These are phyloP conservation scores for Campoplex capitator DNA, from an alignment of 2,888 invertebrate genomes.

Conservation along the genomic window DNA sequence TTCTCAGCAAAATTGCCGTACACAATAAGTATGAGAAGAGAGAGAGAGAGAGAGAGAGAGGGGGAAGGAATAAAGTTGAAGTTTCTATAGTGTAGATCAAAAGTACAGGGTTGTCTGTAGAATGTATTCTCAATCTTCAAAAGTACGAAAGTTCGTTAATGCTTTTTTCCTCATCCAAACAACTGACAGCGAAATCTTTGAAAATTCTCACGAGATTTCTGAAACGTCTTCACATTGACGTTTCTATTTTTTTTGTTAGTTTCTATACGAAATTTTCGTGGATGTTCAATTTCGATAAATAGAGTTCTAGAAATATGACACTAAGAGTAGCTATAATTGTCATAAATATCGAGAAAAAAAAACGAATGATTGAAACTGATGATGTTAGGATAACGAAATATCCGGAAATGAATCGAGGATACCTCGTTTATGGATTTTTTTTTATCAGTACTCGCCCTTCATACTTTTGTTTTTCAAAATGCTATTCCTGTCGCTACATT, in stretches of 20 bases:
- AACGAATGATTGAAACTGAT: background rate
- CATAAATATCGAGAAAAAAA: no score
- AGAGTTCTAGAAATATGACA: background rate
- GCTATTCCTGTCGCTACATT: background rate
- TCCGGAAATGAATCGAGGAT: background rate
- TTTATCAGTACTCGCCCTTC: background rate
- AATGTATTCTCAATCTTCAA: conserved; percentile 41
- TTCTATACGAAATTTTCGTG: background rate
- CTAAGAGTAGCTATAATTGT: no score
- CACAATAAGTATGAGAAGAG: background rate
- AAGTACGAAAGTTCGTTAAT: conserved; percentile 55
- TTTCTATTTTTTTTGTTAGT: background rate
- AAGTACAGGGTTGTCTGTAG: conserved; percentile 46
- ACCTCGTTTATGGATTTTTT: background rate
- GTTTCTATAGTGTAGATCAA: conserved; percentile 12
- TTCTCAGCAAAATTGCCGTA: conserved; percentile 53
- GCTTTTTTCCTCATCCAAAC: conserved; percentile 50
- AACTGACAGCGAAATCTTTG: conserved; percentile 39
- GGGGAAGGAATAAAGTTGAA: conserved; percentile 38
- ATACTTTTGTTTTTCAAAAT: background rate
- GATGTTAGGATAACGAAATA: background rate
- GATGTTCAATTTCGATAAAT: background rate
- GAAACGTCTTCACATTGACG: conserved; percentile 13
- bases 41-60: background rate
- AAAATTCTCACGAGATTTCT: conserved; percentile 1